Conservation (phyloP, 2,888 invertebrate species). For the Tanypteryx hageni region DNA sequence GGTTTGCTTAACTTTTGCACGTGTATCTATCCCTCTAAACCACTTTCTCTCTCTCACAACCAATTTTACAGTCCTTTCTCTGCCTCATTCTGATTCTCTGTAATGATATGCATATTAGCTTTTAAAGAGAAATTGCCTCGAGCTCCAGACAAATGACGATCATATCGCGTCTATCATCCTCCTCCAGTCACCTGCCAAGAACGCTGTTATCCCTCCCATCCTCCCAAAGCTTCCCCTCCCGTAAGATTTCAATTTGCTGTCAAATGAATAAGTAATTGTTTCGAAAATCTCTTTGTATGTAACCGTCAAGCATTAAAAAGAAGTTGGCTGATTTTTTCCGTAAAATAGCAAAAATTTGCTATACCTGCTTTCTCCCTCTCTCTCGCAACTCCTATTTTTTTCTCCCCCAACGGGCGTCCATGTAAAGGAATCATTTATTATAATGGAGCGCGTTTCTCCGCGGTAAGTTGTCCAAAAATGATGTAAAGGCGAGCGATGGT, state of each 20-base stretch:
- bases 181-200: background rate
- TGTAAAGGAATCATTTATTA: no score
- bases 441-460: no score
- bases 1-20: no score
- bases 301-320: background rate
- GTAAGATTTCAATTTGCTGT: background rate
- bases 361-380: background rate
- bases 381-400: no score
- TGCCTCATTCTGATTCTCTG: background rate
- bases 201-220: background rate
- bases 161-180: background rate
- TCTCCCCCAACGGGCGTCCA: no score
- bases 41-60: no score
- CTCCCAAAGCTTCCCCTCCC: background rate
- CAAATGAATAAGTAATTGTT: conserved; percentile 11
- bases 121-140: background rate
- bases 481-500: no score
- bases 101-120: background rate
- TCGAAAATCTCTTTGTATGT: background rate
- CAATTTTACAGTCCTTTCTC: background rate
- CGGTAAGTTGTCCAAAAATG: no score
- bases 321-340: background rate
- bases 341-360: background rate
- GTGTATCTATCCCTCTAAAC: no score
- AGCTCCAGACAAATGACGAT: conserved; percentile 3